Evolutionary conservation across 2,113 vertebrate species (phyloP), one percentile per base, ranked within the genome.

Genomic region (Microtus montanus): DNA sequence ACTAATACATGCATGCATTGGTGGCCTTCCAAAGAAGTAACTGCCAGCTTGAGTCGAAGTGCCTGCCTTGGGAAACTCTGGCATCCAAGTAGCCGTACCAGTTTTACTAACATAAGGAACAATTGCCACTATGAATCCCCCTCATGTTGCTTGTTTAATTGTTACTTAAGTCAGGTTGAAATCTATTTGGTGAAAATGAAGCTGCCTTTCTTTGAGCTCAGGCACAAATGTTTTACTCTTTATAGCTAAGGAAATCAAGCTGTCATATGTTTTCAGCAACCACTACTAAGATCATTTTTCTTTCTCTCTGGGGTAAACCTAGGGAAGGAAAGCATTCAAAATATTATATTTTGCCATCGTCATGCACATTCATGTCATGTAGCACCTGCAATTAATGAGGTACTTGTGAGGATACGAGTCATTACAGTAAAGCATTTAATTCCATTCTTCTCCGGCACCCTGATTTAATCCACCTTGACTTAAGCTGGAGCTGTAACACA

Each of bases 371-470:
- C 88, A 79, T 92, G 93, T 98, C 94, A 96, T 96, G 97, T 90
- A 96, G 96, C 74, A 95, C 95, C 96, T 96, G 95, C 95, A 95
- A 90, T 97, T 97, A 98, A 97, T 97, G 97, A 96, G 83, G 95
- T 92, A 80, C 96, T 97, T 96, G 92, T 92, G 93, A 96, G 93
- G 96, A 93, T 96, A 78, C 93, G 93, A 97, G 90, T 97, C 96
- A 96, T 97, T 97, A 97, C 86, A 89, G 92, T 83, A 95, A 92
- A 97, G 91, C 89, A 82, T 97, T 97, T 97, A 97, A 97, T 97
- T 97, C 95, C 91, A 95, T 97, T 97, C 94, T 98, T 96, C 91
- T 97, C 86, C 35, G 71, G 38, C 0, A 4, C 38, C 41, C 88
- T 95, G 96, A 97, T 97, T 97, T 96, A 94, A 97, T 96, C 97